A percentile compares a stretch with the other conserved stretches of the same genome.
These are phyloP conservation scores for Myzus persicae DNA, from an alignment of 1,140 invertebrate genomes.

Conservation along the genomic window DNA sequence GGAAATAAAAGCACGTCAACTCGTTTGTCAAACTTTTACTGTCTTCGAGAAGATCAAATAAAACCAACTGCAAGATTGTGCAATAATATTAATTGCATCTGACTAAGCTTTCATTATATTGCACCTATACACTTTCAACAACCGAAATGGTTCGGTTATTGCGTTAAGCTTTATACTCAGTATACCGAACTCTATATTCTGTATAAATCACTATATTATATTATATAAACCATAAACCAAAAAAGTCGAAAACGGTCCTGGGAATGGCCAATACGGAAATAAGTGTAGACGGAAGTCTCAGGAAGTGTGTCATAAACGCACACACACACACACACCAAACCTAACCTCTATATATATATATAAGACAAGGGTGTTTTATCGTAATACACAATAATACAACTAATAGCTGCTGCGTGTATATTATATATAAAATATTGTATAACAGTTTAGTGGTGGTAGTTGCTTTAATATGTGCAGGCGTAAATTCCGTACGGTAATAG, in stretches of 20 bases:
- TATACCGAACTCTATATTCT: neutral
- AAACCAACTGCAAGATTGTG: neutral
- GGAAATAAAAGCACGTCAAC: neutral
- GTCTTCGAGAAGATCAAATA: neutral
- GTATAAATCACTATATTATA: neutral
- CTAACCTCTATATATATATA: too few relatives aligned
- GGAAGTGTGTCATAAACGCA: neutral
- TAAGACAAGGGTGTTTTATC: neutral
- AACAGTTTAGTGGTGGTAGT: neutral
- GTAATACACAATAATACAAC: neutral
- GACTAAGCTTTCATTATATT: neutral
- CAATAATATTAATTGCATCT: neutral
- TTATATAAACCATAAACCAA: too few relatives aligned
- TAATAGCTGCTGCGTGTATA: neutral
- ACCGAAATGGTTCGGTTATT: neutral
- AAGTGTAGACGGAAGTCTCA: neutral
- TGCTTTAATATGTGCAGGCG: neutral
- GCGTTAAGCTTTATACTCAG: neutral
- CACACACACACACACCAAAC: neutral
- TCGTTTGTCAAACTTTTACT: neutral
- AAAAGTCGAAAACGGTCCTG: neutral
- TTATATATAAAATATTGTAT: neutral
- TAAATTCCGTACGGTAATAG: neutral
- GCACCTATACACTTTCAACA: neutral
- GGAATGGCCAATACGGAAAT: neutral